Conservation (phyloP, 1,140 invertebrate species). For the Homalodisca vitripennis region DNA sequence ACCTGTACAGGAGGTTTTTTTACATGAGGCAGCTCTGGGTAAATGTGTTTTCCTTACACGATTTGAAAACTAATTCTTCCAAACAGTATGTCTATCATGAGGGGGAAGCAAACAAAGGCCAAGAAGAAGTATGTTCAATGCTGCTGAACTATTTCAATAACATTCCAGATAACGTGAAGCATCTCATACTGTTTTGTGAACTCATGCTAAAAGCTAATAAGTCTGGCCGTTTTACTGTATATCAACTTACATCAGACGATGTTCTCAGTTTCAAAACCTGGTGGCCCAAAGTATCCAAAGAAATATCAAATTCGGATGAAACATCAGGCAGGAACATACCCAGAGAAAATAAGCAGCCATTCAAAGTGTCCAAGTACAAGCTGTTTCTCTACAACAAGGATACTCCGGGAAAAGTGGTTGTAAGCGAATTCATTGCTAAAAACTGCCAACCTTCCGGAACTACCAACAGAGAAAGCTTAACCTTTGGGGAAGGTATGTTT, state of each 20-base stretch:
- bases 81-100: slow-evolving; percentile 39
- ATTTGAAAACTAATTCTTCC: slow-evolving; percentile 29
- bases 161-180: not conserved
- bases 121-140: slow-evolving; percentile 38
- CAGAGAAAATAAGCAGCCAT: not conserved
- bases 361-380: not conserved
- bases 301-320: not conserved
- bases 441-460: not conserved
- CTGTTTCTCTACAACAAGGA: not conserved
- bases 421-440: not conserved
- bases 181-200: slow-evolving; percentile 21
- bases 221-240: not conserved
- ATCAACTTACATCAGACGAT: not conserved
- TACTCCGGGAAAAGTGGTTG: not conserved
- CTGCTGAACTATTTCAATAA: slow-evolving; percentile 37
- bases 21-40: slow-evolving; percentile 36
- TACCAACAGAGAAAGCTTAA: not conserved
- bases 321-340: not conserved
- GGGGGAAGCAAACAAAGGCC: slow-evolving; percentile 36
- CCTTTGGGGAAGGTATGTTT: not conserved
- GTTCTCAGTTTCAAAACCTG: not conserved
- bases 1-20: slow-evolving; percentile 36
- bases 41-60: slow-evolving; percentile 36
- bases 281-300: not conserved
- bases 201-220: not conserved